A percentile compares a stretch with the other conserved stretches of the same genome.
phyloP scores from a whole-genome alignment of 2,113 vertebrate genomes.

The Hymenochirus boettgeri region DNA sequence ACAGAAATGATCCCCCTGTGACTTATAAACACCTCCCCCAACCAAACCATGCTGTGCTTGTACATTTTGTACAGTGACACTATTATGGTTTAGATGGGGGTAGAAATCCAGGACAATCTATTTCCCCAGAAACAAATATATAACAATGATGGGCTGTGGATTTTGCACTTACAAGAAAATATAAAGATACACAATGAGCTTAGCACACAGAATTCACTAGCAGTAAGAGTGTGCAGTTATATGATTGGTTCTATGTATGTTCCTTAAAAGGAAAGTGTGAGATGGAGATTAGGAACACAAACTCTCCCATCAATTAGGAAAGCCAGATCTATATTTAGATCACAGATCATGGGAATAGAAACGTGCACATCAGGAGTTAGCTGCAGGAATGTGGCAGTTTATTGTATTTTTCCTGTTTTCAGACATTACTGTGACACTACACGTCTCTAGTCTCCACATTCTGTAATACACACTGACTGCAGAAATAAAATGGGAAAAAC shows the following conservation, averaged over 20 bases:
- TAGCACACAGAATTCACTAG: conserved; percentile 1
- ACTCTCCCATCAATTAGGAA: conserved; percentile 51
- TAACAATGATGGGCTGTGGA: too few species aligned
- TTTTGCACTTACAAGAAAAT: neutral
- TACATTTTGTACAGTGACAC: too few species aligned
- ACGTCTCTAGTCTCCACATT: too few species aligned
- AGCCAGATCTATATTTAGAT: conserved; percentile 62
- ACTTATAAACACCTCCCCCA: conserved; percentile 1
- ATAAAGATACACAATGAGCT: conserved; percentile 13
- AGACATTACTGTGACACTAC: too few species aligned
- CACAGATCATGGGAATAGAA: conserved; percentile 52
- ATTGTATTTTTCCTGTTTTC: conserved; percentile 18
- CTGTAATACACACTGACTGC: too few species aligned
- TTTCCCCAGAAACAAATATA: too few species aligned
- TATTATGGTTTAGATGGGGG: too few species aligned
- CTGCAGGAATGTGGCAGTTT: conserved; percentile 45
- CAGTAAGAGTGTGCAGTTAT: neutral
- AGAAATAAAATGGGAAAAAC: too few species aligned
- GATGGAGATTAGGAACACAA: conserved; percentile 49
- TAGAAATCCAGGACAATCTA: too few species aligned
- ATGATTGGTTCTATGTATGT: conserved; percentile 41
- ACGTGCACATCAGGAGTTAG: conserved; percentile 53
- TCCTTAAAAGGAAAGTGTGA: conserved; percentile 64
- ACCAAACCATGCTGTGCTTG: neutral
- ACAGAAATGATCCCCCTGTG: conserved; percentile 1